Base-by-base conservation (phyloP, 2,113 vertebrate species). In the Sebastes fasciatus region DNA sequence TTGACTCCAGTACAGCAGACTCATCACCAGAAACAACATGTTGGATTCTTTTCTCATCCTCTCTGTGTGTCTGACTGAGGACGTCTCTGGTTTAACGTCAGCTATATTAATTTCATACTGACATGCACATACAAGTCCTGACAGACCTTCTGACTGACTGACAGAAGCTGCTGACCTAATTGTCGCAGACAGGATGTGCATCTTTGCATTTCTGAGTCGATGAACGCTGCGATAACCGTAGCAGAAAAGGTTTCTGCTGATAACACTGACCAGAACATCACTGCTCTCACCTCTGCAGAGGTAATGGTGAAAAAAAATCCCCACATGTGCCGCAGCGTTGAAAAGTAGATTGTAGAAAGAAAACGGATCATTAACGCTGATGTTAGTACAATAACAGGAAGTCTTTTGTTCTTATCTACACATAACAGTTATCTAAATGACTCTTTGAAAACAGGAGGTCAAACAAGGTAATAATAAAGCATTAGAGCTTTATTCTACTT, bases 1-100 rank as follows among this genome's bases (percentile, higher is more conserved):
- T 34, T 64, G 65, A 16, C 48, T 71, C 85, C 80, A 89, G 46
- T 1, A 74, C 57, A 89, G 19, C 14, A 89, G 65, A 60, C 19
- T 63, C 23, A 86, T 17, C 34, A 83, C 0, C 43, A 81, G 40
- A 55, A 68, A 46, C 61, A 86, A 55, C 85, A 83, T 76, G 49
- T 80, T 10, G 21, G 63, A 34, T 12, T 42, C 11, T 51, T 8
- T 34, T 21, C 49, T 85, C 49, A 45, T 82, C 58, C 17, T 70
- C 10, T 12, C 4, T 57, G 23, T 13, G 13, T 14, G 46, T 43
- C 14, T 34, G 34, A 62, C 19, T 75, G 21, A 23, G 4, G 26
- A 17, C 46, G 4, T 26, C 2, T 73, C 51, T 62, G 26, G 5
- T 0, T 64, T 69, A 21, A 43, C 2, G 8, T 16, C 4, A 40